Percentiles rank a stretch among this genome's conserved stretches.
These are phyloP conservation scores for Leptodactylus fuscus DNA, from an alignment of 2,113 vertebrate species.

Conservation along the genomic window DNA sequence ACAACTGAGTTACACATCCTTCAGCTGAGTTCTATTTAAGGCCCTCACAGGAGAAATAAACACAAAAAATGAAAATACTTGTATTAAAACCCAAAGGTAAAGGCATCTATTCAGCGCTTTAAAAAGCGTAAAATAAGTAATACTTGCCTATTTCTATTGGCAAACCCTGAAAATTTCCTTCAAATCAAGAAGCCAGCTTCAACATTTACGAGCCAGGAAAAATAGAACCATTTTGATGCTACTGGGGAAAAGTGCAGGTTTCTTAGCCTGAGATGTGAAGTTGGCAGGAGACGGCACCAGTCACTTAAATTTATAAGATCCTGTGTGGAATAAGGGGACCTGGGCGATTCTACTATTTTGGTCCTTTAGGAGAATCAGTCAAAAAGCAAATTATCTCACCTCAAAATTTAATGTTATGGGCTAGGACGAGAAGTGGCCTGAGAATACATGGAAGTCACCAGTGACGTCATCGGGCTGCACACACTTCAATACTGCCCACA, in stretches of 20 bases:
- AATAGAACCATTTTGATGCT: slow-evolving; percentile 31
- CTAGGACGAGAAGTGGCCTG: background rate
- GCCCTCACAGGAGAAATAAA: slow-evolving; percentile 37
- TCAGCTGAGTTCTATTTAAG: slow-evolving; percentile 15
- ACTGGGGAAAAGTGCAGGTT: slow-evolving; percentile 39
- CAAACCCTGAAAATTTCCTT: slow-evolving; percentile 19
- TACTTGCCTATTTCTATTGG: slow-evolving; percentile 46
- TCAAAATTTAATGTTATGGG: background rate
- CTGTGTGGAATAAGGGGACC: background rate
- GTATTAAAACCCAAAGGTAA: slow-evolving; percentile 25
- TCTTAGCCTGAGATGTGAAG: background rate
- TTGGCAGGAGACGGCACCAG: slow-evolving; percentile 3
- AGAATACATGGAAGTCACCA: background rate
- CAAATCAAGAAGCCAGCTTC: slow-evolving; percentile 34
- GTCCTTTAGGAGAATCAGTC: background rate
- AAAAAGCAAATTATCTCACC: background rate
- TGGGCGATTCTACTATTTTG: slow-evolving; percentile 16
- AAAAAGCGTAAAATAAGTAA: slow-evolving; percentile 36
- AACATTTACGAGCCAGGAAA: slow-evolving; percentile 27
- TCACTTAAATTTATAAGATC: background rate
- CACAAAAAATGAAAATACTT: slow-evolving; percentile 26
- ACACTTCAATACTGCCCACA: background rate
- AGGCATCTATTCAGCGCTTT: slow-evolving; percentile 40
- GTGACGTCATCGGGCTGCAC: background rate
- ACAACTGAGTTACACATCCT: slow-evolving; percentile 8